phyloP scores from a whole-genome alignment of 2,888 invertebrate species.

The Sinopyrophorus schimmeli region DNA sequence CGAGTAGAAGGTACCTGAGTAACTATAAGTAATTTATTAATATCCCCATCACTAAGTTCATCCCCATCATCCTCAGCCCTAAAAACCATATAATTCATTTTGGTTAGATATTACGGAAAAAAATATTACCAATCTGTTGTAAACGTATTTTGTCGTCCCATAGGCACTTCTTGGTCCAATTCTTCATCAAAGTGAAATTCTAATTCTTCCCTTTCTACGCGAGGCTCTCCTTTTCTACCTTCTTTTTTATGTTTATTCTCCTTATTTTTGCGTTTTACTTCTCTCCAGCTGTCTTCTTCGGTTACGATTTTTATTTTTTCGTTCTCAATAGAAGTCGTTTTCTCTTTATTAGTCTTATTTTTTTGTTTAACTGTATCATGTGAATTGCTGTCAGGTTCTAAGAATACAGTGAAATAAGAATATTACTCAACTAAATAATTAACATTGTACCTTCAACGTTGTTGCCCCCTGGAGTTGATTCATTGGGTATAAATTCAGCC shows the following conservation, averaged over 20 bases:
- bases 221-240: constrained; percentile 37
- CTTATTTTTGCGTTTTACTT: constrained; percentile 57
- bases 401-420: neutral
- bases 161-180: constrained; percentile 72
- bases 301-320: constrained; percentile 1
- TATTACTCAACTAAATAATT: neutral
- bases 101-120: too few relatives aligned
- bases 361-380: constrained; percentile 21
- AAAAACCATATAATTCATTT: constrained; percentile 30
- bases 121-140: constrained; percentile 72
- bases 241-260: constrained; percentile 48
- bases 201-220: constrained; percentile 71
- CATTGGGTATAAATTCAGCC: constrained; percentile 77
- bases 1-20: constrained; percentile 68
- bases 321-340: constrained; percentile 25
- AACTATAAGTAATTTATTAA: constrained; percentile 93
- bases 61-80: constrained; percentile 84
- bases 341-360: constrained; percentile 35
- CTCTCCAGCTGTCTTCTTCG: constrained; percentile 60
- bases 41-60: constrained; percentile 90
- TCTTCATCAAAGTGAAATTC: constrained; percentile 99
- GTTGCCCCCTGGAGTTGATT: constrained; percentile 19
- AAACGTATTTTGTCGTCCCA: constrained; percentile 81
- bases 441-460: neutral
- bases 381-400: neutral